Conservation (phyloP, 2,113 vertebrate species). For the Protobothrops mucrosquamatus region DNA sequence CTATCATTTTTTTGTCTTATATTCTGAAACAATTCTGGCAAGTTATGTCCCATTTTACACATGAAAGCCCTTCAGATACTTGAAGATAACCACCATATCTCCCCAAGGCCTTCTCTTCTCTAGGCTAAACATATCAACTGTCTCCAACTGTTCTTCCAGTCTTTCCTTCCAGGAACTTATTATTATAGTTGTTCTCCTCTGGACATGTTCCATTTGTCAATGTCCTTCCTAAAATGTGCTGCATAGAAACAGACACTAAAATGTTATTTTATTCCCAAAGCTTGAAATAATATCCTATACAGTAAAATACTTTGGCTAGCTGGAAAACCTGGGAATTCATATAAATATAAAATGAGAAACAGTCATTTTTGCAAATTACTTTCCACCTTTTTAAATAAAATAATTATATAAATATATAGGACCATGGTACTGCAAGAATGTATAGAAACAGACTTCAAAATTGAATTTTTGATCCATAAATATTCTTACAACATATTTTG, state of each 20-base stretch:
- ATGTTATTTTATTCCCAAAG: not conserved
- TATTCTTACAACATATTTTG: not conserved
- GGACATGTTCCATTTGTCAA: not conserved
- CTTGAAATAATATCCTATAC: not conserved
- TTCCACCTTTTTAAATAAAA: conserved; percentile 1
- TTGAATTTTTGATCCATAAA: not conserved
- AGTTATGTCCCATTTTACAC: not conserved
- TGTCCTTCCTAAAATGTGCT: not conserved
- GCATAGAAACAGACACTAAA: not conserved
- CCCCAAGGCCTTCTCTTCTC: not conserved
- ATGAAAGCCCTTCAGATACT: not conserved
- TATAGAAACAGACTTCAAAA: not conserved
- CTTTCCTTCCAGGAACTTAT: not conserved
- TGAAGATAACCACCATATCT: not conserved
- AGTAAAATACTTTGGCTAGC: not conserved
- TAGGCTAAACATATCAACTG: not conserved
- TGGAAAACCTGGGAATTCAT: not conserved
- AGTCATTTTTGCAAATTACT: not conserved
- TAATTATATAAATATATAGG: not conserved
- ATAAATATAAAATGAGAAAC: accelerated
- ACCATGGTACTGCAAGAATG: not conserved
- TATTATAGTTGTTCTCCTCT: not conserved
- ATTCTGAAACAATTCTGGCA: not conserved
- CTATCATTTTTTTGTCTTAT: not conserved
- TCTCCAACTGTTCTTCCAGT: not conserved